Percentiles rank a stretch among this genome's conserved stretches.
phyloP scores from a whole-genome alignment of 2,113 vertebrate genomes.

The Pseudois nayaur region DNA sequence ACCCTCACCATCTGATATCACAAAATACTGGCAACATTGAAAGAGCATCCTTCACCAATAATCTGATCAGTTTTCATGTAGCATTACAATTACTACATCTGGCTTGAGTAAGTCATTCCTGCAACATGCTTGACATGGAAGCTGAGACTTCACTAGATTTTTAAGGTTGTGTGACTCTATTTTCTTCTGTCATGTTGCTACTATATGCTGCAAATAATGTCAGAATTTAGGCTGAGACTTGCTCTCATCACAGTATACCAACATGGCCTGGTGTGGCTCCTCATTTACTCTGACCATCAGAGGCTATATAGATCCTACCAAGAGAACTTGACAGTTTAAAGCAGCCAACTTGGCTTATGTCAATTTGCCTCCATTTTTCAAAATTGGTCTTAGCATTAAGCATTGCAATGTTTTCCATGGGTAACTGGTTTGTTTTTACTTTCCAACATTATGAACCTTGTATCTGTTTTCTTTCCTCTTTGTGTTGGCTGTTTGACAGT shows the following conservation, averaged over 20 bases:
- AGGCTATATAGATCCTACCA: not conserved
- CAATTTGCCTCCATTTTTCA: not conserved
- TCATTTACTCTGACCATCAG: not conserved
- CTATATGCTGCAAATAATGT: not conserved
- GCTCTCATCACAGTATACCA: not conserved
- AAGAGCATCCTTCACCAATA: not conserved
- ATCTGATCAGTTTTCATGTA: not conserved
- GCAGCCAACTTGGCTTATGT: not conserved
- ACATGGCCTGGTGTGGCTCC: not conserved
- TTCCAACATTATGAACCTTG: not conserved
- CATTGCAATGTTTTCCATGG: not conserved
- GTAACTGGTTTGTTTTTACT: not conserved
- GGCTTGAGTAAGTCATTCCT: not conserved
- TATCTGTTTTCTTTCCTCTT: not conserved
- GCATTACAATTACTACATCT: not conserved
- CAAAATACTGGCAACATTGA: not conserved
- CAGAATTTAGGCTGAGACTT: not conserved
- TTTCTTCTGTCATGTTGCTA: not conserved
- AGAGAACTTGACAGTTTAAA: not conserved
- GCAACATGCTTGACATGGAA: not conserved
- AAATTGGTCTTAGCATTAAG: not conserved
- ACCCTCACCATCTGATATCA: not conserved
- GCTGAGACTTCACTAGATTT: not conserved
- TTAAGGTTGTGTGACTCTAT: not conserved
- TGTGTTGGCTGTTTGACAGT: not conserved